A percentile compares a stretch with the other conserved stretches of the same genome.
phyloP scores from a whole-genome alignment of 2,113 vertebrate species.

The Nymphicus hollandicus region DNA sequence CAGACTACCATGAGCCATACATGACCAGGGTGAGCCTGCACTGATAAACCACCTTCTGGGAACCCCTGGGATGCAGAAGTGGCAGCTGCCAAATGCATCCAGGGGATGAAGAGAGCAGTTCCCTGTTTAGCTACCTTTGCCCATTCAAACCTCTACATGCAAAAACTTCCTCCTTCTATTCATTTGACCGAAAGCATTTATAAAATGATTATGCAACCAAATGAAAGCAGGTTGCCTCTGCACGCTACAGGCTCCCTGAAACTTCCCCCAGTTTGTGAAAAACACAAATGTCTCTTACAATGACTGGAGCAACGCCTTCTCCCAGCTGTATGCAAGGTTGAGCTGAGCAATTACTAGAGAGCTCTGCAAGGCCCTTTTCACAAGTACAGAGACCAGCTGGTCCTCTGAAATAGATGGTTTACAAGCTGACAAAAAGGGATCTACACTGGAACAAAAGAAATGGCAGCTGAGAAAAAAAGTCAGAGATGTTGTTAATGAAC shows the following conservation, averaged over 20 bases:
- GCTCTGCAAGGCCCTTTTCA: not conserved
- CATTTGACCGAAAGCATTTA: not conserved
- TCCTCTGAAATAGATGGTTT: not conserved
- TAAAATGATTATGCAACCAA: not conserved
- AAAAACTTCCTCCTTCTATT: not conserved
- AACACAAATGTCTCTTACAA: not conserved
- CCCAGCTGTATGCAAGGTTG: not conserved
- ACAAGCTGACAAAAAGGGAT: not conserved
- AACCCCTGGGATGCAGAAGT: not conserved
- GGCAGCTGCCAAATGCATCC: not conserved
- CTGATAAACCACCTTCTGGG: not conserved
- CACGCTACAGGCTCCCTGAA: not conserved
- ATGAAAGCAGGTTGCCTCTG: not conserved
- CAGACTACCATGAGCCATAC: rapidly evolving
- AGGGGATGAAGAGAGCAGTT: not conserved
- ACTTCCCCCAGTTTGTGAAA: not conserved
- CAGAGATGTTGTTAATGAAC: not conserved
- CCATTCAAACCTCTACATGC: not conserved
- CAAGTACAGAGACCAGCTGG: not conserved
- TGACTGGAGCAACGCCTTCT: rapidly evolving
- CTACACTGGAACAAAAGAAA: not conserved
- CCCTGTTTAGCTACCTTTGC: not conserved
- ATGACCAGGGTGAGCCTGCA: not conserved
- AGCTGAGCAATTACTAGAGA: not conserved
- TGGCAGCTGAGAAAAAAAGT: not conserved